These are phyloP conservation scores for Pimephales promelas DNA, from an alignment of 2,113 vertebrate species.

Conservation along the genomic window DNA sequence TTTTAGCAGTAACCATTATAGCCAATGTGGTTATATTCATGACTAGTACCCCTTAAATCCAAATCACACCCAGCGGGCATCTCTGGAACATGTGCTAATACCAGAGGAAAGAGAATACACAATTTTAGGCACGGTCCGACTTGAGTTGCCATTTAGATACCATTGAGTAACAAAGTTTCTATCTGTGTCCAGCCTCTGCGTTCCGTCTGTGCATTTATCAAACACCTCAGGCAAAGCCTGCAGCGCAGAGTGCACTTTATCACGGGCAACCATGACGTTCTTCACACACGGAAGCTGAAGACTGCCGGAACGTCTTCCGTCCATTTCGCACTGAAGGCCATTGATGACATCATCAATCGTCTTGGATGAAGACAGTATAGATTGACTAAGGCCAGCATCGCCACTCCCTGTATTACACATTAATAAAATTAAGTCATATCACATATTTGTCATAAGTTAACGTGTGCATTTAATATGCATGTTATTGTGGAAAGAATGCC, in stretches of 20 bases:
- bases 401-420: slow-evolving; percentile 61
- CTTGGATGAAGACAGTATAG: slow-evolving; percentile 68
- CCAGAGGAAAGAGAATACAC: slow-evolving; percentile 60
- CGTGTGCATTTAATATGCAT: not conserved
- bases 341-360: slow-evolving; percentile 68
- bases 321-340: slow-evolving; percentile 49
- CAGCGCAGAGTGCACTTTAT: slow-evolving; percentile 75
- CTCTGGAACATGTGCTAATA: slow-evolving; percentile 50
- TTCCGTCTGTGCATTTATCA: slow-evolving; percentile 50
- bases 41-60: not conserved
- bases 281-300: slow-evolving; percentile 61
- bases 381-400: slow-evolving; percentile 56
- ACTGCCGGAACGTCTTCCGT: not conserved
- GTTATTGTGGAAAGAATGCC: not conserved
- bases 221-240: slow-evolving; percentile 69
- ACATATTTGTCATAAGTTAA: not conserved
- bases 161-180: not conserved
- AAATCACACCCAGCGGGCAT: slow-evolving; percentile 81
- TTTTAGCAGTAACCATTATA: not conserved
- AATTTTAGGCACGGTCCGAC: slow-evolving; percentile 63
- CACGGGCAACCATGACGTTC: slow-evolving; percentile 56
- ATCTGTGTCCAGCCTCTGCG: slow-evolving; percentile 34
- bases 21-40: not conserved
- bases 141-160: slow-evolving; percentile 11
- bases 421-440: not conserved